Evolutionary conservation across 2,113 vertebrate genomes (phyloP).

Genomic region (Channa argus): DNA sequence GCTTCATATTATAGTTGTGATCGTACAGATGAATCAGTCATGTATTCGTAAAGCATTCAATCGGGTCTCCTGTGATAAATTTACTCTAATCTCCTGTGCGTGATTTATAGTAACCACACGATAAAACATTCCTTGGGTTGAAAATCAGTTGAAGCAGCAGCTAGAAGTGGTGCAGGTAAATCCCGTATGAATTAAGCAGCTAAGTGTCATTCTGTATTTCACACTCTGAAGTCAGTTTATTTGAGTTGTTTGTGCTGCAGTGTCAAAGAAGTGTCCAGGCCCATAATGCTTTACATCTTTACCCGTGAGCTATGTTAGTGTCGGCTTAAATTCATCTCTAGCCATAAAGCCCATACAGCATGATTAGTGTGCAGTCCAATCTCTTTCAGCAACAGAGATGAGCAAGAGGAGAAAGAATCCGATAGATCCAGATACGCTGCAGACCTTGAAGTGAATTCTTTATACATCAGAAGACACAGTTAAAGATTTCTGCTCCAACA

Average conservation of each 20-base stretch:
- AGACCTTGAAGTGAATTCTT: conserved; percentile 23
- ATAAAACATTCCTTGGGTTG: conserved; percentile 53
- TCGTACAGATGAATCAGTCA: conserved; percentile 66
- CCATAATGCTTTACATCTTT: neutral
- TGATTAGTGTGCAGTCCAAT: neutral
- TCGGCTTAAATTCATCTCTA: conserved; percentile 24
- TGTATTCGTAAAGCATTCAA: conserved; percentile 56
- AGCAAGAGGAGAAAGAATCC: neutral
- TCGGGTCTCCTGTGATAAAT: conserved; percentile 64
- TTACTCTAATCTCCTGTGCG: conserved; percentile 34
- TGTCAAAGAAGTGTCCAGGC: conserved; percentile 17
- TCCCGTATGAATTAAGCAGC: conserved; percentile 30
- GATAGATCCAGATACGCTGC: neutral
- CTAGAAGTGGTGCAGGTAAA: conserved; percentile 34
- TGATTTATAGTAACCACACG: conserved; percentile 63
- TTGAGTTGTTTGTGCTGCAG: conserved; percentile 2
- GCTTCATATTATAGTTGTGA: conserved; percentile 53
- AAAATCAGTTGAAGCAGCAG: conserved; percentile 49
- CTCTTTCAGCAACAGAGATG: neutral
- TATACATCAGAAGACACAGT: conserved; percentile 17
- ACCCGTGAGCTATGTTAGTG: conserved; percentile 6
- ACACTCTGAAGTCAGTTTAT: conserved; percentile 19
- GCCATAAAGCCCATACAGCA: conserved; percentile 7
- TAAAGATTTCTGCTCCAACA: conserved; percentile 4
- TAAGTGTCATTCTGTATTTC: conserved; percentile 34